These are phyloP conservation scores for Tursiops truncatus DNA, from an alignment of 2,113 vertebrate genomes.

Conservation along the genomic window DNA sequence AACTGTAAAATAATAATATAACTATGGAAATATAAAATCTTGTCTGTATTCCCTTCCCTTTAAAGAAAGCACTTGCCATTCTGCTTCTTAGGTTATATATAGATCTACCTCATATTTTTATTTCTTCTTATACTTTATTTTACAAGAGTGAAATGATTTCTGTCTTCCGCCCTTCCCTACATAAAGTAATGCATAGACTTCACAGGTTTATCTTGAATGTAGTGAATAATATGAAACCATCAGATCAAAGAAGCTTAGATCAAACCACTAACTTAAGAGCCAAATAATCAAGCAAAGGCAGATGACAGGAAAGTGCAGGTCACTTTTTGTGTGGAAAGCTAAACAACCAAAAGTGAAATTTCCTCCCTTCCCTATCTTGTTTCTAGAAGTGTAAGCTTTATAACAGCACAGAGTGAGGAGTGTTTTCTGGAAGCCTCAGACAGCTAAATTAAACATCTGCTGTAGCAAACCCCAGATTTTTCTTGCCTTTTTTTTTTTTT, in stretches of 20 bases:
- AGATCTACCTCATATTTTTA: background rate
- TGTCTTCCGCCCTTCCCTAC: background rate
- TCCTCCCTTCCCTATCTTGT: slow-evolving; percentile 42
- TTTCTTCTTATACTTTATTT: background rate
- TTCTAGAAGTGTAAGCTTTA: slow-evolving; percentile 66
- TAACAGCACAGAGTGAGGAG: slow-evolving; percentile 33
- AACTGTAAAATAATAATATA: background rate
- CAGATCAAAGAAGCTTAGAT: slow-evolving; percentile 17
- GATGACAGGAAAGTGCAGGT: background rate
- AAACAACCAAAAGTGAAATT: slow-evolving; percentile 28
- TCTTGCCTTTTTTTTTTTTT: slow-evolving; percentile 63
- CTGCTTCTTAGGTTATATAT: background rate
- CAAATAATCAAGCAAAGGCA: slow-evolving; percentile 58
- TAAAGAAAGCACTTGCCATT: background rate
- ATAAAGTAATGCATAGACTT: background rate
- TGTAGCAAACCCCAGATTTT: slow-evolving; percentile 40
- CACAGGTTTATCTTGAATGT: slow-evolving; percentile 1
- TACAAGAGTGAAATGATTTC: background rate
- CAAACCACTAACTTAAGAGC: background rate
- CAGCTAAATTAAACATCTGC: slow-evolving; percentile 76
- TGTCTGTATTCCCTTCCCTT: background rate
- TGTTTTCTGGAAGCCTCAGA: slow-evolving; percentile 67
- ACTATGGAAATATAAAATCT: background rate
- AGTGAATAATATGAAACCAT: slow-evolving; percentile 45
- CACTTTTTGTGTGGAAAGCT: slow-evolving; percentile 55